Conservation (phyloP, 2,888 invertebrate genomes). For the Meloe dianella region DNA sequence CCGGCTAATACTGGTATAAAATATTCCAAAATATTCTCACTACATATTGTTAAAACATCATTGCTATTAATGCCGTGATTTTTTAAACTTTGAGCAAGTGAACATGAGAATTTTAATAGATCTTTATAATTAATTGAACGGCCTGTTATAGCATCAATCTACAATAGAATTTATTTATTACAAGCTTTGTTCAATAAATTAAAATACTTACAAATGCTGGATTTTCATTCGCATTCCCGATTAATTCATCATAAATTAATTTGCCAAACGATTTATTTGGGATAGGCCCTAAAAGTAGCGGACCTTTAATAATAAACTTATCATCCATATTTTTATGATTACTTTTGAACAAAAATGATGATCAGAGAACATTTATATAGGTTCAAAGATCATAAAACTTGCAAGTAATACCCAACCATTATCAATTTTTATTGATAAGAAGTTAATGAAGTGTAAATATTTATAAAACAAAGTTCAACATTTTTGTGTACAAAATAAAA, state of each 20-base stretch:
- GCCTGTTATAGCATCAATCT: conserved; percentile 46
- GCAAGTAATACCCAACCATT: too few relatives aligned
- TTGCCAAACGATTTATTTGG: too few relatives aligned
- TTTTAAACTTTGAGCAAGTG: conserved; percentile 42
- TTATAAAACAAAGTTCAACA: conserved; percentile 1
- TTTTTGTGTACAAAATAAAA: neutral
- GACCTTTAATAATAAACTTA: too few relatives aligned
- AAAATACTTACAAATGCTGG: conserved; percentile 21
- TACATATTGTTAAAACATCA: conserved; percentile 41
- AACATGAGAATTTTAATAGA: conserved; percentile 39
- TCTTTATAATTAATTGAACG: conserved; percentile 38
- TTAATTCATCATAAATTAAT: conserved; percentile 18
- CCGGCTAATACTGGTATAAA: conserved; percentile 46
- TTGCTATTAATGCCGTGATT: too few relatives aligned
- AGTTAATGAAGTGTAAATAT: too few relatives aligned
- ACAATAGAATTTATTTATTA: neutral
- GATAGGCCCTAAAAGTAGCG: too few relatives aligned
- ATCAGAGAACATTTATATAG: too few relatives aligned
- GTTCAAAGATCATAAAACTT: conserved; percentile 6
- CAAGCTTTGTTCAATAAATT: too few relatives aligned
- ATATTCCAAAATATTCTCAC: conserved; percentile 46
- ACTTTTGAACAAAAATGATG: too few relatives aligned
- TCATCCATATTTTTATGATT: too few relatives aligned
- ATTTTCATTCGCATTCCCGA: neutral
- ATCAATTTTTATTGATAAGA: too few relatives aligned